phyloP scores from a whole-genome alignment of 2,113 vertebrate species.

The Redunca redunca region DNA sequence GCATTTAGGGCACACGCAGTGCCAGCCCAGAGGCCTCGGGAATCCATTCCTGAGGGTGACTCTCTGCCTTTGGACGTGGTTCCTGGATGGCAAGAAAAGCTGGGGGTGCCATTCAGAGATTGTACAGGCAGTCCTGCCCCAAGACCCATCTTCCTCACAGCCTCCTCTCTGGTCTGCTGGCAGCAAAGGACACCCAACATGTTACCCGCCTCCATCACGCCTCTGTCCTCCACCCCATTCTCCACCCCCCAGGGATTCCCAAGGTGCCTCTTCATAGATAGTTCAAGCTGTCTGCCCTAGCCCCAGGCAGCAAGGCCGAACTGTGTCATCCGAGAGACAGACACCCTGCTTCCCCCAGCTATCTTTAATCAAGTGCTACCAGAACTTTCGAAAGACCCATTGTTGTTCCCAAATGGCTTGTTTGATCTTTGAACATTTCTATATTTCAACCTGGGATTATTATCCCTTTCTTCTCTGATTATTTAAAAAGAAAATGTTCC shows the following conservation, averaged over 20 bases:
- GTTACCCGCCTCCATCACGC: fast-evolving
- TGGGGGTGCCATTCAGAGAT: background rate
- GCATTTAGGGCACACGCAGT: background rate
- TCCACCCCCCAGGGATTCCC: background rate
- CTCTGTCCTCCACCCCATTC: background rate
- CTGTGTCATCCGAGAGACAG: background rate
- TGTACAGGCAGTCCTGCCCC: background rate
- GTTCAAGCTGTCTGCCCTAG: background rate
- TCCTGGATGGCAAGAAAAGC: background rate
- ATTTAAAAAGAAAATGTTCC: background rate
- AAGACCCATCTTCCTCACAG: background rate
- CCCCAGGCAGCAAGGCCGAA: background rate
- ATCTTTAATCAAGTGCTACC: background rate
- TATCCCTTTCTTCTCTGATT: background rate
- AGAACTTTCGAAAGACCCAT: background rate
- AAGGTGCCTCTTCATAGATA: background rate
- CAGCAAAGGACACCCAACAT: background rate
- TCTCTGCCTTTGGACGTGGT: background rate
- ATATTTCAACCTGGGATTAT: background rate
- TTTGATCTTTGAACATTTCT: background rate
- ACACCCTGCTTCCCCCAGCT: background rate
- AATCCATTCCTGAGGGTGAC: background rate
- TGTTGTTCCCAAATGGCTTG: background rate
- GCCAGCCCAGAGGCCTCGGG: background rate
- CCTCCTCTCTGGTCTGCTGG: background rate